Percentiles rank a stretch among this genome's conserved stretches.
Conservation (phyloP, 2,797 vertebrate species). For the Tapirus indicus region DNA sequence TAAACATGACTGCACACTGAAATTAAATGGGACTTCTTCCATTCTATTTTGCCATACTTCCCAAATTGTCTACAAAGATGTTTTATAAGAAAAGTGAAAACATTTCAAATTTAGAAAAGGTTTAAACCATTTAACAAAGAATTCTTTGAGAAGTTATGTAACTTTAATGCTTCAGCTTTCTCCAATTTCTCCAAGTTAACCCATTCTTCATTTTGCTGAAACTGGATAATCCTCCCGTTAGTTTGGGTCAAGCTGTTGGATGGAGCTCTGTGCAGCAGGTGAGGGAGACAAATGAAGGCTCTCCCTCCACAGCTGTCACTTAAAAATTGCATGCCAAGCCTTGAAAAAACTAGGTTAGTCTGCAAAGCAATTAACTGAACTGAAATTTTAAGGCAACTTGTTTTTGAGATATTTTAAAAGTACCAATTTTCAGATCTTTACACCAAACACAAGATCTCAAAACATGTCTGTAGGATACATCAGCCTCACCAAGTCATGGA, state of each 20-base stretch:
- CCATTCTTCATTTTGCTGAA: background rate
- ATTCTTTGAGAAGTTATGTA: background rate
- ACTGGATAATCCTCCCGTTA: background rate
- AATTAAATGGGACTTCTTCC: background rate
- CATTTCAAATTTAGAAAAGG: background rate
- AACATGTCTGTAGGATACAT: background rate
- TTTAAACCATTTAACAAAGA: background rate
- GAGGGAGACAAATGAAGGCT: background rate
- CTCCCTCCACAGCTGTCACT: background rate
- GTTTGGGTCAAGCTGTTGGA: background rate
- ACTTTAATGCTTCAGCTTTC: background rate
- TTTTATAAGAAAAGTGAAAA: background rate
- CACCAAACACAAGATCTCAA: background rate
- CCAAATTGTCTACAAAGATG: background rate
- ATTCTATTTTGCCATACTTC: background rate
- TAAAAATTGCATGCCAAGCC: background rate
- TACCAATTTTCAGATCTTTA: background rate
- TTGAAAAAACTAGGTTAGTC: background rate
- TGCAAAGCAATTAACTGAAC: background rate
- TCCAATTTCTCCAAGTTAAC: background rate
- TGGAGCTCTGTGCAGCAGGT: rapidly evolving
- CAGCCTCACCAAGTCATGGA: background rate
- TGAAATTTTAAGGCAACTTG: background rate
- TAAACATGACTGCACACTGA: background rate
- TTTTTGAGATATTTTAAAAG: background rate